Base-by-base conservation (phyloP, 2,888 invertebrate genomes). In the Sarcophaga rosellei region DNA sequence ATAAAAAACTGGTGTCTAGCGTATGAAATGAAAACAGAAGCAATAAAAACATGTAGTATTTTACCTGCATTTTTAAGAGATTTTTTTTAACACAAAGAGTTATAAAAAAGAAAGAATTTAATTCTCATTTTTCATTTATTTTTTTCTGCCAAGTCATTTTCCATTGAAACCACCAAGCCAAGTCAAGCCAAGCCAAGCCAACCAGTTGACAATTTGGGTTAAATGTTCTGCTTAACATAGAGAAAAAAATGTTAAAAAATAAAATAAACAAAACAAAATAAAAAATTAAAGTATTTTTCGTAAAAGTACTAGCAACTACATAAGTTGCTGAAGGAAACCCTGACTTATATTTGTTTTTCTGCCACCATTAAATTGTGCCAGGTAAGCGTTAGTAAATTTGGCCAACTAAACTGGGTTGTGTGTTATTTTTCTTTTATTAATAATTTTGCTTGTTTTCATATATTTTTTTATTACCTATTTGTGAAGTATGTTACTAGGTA, bases 131-230 rank as follows among this genome's bases (percentile, higher is more conserved):
- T 53, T 53, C 17, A 8, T 53, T n/a, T 72, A 57, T 57, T 70
- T 35, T 63, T 74, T 79, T 84, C 63, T 63, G 69, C 45, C 74
- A 84, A 79, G 57, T 77, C 74, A 79, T 84, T 79, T 79, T 68
- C 78, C 69, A 73, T 57, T 69, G 21, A 73, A 73, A 63, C 8
- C 25, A 21, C 45, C 10, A 65, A n/a, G 17, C 62, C 57, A 15
- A 74, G 25, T 12, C 77, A 69, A 53, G 62, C 17, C n/a, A 59
- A 12, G 57, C 44, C 79, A 79, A 53, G 72, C 53, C 81, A 79
- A 61, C 45, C 69, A 75, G 65, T 78, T 79, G 80, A 83, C 77
- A 86, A 86, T 86, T 86, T 86, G 35, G 86, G 81, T 83, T 86
- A 86, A 86, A 83, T 53, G 68, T 77, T 65, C 70, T 69, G 72